A percentile compares a stretch with the other conserved stretches of the same genome.
phyloP scores from a whole-genome alignment of 2,888 invertebrate species.

The Ptychoptera contaminata region DNA sequence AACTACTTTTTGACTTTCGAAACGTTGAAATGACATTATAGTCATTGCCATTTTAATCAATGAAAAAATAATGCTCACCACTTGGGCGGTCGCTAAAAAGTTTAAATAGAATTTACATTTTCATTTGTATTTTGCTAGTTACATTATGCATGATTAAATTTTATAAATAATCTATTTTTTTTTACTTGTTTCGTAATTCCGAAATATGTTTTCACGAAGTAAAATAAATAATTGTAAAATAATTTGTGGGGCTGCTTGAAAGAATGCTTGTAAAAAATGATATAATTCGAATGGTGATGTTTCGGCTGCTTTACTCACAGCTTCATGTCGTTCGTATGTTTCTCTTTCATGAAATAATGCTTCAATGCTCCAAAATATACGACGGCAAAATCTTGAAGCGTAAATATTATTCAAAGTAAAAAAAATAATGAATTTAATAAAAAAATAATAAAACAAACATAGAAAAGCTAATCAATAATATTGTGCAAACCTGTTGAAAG shows the following conservation, averaged over 20 bases:
- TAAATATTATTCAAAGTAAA: background rate
- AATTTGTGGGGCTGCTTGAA: conserved; percentile 61
- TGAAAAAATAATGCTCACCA: conserved; percentile 48
- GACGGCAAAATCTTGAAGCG: conserved; percentile 44
- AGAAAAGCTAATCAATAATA: background rate
- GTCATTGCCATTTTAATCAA: conserved; percentile 52
- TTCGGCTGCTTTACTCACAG: conserved; percentile 40
- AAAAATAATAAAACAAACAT: background rate
- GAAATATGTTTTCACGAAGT: conserved; percentile 37
- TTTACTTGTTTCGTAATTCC: conserved; percentile 48
- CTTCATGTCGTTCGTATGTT: conserved; percentile 41
- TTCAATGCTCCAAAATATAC: conserved; percentile 63
- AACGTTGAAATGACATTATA: conserved; percentile 56
- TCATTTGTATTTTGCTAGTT: background rate
- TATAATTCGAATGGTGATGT: conserved; percentile 61
- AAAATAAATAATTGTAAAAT: conserved; percentile 48
- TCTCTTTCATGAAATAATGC: conserved; percentile 41
- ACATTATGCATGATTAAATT: background rate
- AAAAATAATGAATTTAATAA: conserved; percentile 2
- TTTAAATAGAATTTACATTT: conserved; percentile 6
- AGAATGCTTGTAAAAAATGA: conserved; percentile 59
- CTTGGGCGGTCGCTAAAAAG: conserved; percentile 46
- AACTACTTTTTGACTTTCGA: conserved; percentile 58
- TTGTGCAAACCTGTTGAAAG: conserved; percentile 40
- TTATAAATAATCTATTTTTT: conserved; percentile 4